These are phyloP conservation scores for Agapostemon virescens DNA, from an alignment of 2,888 invertebrate species.

Conservation along the genomic window DNA sequence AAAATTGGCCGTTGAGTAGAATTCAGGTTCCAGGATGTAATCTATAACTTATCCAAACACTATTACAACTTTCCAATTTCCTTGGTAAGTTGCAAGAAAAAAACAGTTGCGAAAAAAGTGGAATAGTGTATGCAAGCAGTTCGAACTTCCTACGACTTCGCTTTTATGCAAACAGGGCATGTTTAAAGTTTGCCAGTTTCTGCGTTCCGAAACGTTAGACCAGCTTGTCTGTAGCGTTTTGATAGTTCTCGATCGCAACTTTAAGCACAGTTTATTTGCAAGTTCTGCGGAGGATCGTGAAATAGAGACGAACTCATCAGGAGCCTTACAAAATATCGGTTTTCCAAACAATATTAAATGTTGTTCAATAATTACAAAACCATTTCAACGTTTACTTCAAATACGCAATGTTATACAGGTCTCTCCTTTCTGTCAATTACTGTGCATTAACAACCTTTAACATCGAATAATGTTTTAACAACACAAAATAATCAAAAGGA, in stretches of 20 bases:
- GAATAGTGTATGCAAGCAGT: neutral
- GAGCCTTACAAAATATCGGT: neutral
- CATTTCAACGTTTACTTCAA: neutral
- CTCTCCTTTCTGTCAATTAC: neutral
- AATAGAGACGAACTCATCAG: neutral
- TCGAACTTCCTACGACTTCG: neutral
- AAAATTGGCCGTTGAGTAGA: neutral
- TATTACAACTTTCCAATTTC: constrained; percentile 5
- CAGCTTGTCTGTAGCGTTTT: neutral
- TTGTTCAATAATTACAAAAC: neutral
- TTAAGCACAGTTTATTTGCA: neutral
- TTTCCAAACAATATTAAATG: neutral
- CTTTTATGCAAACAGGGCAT: neutral
- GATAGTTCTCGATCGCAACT: neutral
- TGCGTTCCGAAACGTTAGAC: neutral
- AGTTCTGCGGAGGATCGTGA: neutral
- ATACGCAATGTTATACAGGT: neutral
- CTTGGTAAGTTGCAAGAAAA: neutral
- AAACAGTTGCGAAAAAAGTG: neutral
- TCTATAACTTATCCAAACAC: neutral
- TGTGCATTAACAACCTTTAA: too few relatives aligned
- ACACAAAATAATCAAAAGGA: too few relatives aligned
- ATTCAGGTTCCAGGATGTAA: neutral
- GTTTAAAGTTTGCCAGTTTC: constrained; percentile 6
- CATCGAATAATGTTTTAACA: too few relatives aligned